A percentile compares a stretch with the other conserved stretches of the same genome.
phyloP scores from a whole-genome alignment of 2,797 vertebrate species.

The Vultur gryphus region DNA sequence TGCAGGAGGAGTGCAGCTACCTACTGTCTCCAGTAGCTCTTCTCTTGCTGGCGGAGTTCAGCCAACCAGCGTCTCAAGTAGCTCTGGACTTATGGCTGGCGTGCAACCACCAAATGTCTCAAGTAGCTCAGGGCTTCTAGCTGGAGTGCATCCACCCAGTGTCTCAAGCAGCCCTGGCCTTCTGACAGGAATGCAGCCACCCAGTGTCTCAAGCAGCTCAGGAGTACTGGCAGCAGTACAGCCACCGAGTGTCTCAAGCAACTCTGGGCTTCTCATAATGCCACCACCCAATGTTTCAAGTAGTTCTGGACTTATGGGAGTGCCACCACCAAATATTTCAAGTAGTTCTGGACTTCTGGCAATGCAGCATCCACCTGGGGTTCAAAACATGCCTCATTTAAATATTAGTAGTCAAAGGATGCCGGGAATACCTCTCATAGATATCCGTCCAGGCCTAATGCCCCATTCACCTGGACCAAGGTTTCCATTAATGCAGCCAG shows the following conservation, averaged over 20 bases:
- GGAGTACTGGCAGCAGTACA: slow-evolving; percentile 73
- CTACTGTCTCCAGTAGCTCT: slow-evolving; percentile 77
- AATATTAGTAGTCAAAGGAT: slow-evolving; percentile 85
- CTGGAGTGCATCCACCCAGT: slow-evolving; percentile 70
- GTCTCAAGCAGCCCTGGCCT: slow-evolving; percentile 71
- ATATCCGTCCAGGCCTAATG: slow-evolving; percentile 89
- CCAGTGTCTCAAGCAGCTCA: slow-evolving; percentile 70
- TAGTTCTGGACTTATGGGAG: slow-evolving; percentile 81
- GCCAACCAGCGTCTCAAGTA: slow-evolving; percentile 64
- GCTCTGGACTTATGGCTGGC: slow-evolving; percentile 72
- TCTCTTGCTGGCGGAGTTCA: slow-evolving; percentile 75
- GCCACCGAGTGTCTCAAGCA: slow-evolving; percentile 72
- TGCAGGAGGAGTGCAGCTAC: slow-evolving; percentile 67
- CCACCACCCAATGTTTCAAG: slow-evolving; percentile 77
- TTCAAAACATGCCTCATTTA: slow-evolving; percentile 85
- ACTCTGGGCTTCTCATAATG: slow-evolving; percentile 73
- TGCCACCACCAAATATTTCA: slow-evolving; percentile 76
- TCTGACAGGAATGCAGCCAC: slow-evolving; percentile 70
- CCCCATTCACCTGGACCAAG: slow-evolving; percentile 79
- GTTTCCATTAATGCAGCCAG: slow-evolving; percentile 91
- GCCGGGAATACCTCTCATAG: slow-evolving; percentile 88
- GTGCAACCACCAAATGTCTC: slow-evolving; percentile 71
- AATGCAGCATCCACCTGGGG: slow-evolving; percentile 82
- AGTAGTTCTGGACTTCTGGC: slow-evolving; percentile 75
- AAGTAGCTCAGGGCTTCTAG: slow-evolving; percentile 82